Evolutionary conservation across 1,140 invertebrate genomes (phyloP).

Genomic region (Lasioglossum albipes): DNA sequence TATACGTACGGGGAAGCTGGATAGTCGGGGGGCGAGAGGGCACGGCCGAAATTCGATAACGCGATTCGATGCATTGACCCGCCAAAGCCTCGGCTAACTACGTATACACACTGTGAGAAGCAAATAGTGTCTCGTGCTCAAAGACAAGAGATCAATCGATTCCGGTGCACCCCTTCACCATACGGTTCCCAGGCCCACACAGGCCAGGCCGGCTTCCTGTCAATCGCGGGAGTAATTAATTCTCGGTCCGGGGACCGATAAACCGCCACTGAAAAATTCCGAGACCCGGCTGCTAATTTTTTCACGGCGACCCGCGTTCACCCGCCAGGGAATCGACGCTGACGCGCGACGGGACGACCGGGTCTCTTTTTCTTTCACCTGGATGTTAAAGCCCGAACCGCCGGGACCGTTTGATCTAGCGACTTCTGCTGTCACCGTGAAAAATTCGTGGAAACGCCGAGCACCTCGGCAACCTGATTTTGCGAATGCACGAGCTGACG

Average conservation of each 20-base stretch:
- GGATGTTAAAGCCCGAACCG: too few species aligned
- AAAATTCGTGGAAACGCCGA: too few species aligned
- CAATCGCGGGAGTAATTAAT: slow-evolving; percentile 13
- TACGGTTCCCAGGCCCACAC: background rate
- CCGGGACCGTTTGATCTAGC: too few species aligned
- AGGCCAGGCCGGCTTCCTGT: background rate
- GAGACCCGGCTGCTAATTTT: too few species aligned
- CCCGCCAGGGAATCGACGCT: too few species aligned
- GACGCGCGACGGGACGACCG: too few species aligned
- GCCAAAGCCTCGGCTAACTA: slow-evolving; percentile 46
- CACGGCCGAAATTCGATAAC: slow-evolving; percentile 54
- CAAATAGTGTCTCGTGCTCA: slow-evolving; percentile 58
- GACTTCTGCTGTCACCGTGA: too few species aligned
- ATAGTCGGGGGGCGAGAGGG: slow-evolving; percentile 29
- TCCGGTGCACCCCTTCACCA: background rate
- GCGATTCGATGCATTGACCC: slow-evolving; percentile 61
- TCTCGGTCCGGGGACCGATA: background rate
- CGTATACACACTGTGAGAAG: slow-evolving; percentile 45
- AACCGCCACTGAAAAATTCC: background rate
- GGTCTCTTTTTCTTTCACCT: too few species aligned
- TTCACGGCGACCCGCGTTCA: too few species aligned
- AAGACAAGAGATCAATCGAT: slow-evolving; percentile 63
- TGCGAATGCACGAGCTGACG: too few species aligned
- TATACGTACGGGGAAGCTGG: slow-evolving; percentile 34
- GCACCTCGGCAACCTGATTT: too few species aligned